These are phyloP conservation scores for Polypterus senegalus DNA, from an alignment of 2,113 vertebrate genomes.

Conservation along the genomic window DNA sequence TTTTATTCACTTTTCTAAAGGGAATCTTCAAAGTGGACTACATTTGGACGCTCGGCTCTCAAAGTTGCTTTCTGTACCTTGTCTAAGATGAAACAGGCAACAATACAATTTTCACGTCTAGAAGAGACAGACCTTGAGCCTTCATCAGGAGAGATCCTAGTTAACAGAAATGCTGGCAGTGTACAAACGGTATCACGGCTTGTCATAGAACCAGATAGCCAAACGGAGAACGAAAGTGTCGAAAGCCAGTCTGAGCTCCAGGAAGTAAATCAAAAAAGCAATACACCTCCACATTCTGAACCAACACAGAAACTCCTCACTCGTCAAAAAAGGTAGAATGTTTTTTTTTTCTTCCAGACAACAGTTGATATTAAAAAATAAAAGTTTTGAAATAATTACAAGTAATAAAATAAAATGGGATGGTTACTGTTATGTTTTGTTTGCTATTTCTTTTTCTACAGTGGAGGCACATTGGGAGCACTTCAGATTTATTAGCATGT, in stretches of 20 bases:
- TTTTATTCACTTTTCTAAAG: background rate
- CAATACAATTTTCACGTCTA: constrained; percentile 44
- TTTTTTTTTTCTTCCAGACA: too few species aligned
- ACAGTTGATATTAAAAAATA: too few species aligned
- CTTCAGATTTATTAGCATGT: too few species aligned
- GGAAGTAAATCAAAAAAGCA: constrained; percentile 23
- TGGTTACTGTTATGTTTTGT: too few species aligned
- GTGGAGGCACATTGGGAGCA: too few species aligned
- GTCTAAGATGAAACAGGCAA: constrained; percentile 29
- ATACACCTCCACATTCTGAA: background rate
- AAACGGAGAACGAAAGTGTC: constrained; percentile 20
- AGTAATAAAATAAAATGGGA: too few species aligned
- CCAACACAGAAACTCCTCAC: background rate
- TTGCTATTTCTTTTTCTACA: too few species aligned
- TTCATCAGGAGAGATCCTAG: constrained; percentile 30
- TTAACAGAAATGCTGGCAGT: constrained; percentile 24
- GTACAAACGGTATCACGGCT: constrained; percentile 45
- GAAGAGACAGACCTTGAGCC: constrained; percentile 53
- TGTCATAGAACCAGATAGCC: constrained; percentile 51
- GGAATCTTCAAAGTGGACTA: constrained; percentile 31
- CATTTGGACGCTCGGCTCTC: constrained; percentile 42
- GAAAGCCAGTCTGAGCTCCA: constrained; percentile 24
- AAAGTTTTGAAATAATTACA: too few species aligned
- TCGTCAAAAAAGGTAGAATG: background rate
- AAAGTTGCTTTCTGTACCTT: constrained; percentile 55